phyloP scores from a whole-genome alignment of 1,140 invertebrate species.

The Drosophila sechellia region DNA sequence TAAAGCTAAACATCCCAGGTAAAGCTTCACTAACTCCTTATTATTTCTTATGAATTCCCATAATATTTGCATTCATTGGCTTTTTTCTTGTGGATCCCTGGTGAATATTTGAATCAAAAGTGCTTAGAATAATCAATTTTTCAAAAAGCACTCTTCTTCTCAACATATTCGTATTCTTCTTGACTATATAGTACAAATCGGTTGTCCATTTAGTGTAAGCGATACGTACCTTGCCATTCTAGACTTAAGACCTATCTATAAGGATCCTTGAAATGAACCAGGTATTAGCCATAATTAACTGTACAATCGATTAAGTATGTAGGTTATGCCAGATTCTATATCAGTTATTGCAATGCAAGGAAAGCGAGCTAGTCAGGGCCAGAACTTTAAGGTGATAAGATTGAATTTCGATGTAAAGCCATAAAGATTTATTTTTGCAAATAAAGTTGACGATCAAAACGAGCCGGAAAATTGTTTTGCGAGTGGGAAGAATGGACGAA shows the following conservation, averaged over 20 bases:
- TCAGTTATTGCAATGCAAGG: slow-evolving; percentile 73
- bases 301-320: slow-evolving; percentile 37
- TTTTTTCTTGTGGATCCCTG: slow-evolving; percentile 34
- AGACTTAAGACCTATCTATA: slow-evolving; percentile 25
- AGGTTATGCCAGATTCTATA: slow-evolving; percentile 48
- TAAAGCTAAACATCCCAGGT: background rate
- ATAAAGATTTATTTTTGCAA: slow-evolving; percentile 65
- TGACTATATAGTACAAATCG: slow-evolving; percentile 47
- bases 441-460: slow-evolving; percentile 75
- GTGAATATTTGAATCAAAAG: slow-evolving; percentile 31
- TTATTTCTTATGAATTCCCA: background rate
- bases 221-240: slow-evolving; percentile 63
- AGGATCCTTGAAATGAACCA: slow-evolving; percentile 28
- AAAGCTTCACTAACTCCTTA: background rate
- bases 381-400: slow-evolving; percentile 66
- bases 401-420: slow-evolving; percentile 69
- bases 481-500: slow-evolving; percentile 16
- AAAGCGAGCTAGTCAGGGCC: slow-evolving; percentile 77
- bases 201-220: slow-evolving; percentile 63
- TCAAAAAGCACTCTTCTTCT: slow-evolving; percentile 1
- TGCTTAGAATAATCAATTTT: background rate
- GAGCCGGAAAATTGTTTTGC: slow-evolving; percentile 26
- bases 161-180: slow-evolving; percentile 27
- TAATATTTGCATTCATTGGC: slow-evolving; percentile 42
- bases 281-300: slow-evolving; percentile 38